Conservation (phyloP, 2,113 vertebrate species). For the Xyrauchen texanus region DNA sequence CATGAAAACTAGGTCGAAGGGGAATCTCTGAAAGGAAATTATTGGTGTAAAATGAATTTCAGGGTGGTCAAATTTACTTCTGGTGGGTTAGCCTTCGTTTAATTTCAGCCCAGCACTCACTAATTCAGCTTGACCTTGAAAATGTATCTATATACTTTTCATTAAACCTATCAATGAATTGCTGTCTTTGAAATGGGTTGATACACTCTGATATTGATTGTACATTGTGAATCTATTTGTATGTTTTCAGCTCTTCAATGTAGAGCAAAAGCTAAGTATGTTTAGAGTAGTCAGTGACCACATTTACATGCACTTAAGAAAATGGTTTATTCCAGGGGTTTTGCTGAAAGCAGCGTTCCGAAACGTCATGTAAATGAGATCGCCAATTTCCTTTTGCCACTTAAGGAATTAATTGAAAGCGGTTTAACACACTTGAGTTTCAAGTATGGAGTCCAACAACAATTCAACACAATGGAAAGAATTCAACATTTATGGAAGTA, state of each 20-base stretch:
- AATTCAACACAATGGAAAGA: too few species aligned
- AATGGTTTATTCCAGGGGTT: too few species aligned
- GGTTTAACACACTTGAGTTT: too few species aligned
- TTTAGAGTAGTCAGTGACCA: too few species aligned
- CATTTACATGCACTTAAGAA: too few species aligned
- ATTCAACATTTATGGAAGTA: too few species aligned
- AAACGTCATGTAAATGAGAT: too few species aligned
- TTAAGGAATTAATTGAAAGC: too few species aligned
- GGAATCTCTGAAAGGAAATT: constrained; percentile 16
- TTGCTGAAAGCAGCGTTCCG: too few species aligned
- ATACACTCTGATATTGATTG: background rate
- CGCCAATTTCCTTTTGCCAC: too few species aligned
- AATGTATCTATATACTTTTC: background rate
- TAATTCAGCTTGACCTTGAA: background rate
- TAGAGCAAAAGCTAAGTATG: too few species aligned
- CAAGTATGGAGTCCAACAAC: too few species aligned
- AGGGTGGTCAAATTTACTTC: background rate
- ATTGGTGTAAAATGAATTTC: background rate
- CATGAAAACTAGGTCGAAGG: background rate
- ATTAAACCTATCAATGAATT: background rate
- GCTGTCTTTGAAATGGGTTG: background rate
- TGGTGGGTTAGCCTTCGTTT: background rate
- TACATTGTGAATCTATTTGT: background rate
- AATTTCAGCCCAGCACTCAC: background rate
- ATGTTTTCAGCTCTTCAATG: background rate